Base-by-base conservation (phyloP, 2,113 vertebrate genomes). In the Actinemys pallida region DNA sequence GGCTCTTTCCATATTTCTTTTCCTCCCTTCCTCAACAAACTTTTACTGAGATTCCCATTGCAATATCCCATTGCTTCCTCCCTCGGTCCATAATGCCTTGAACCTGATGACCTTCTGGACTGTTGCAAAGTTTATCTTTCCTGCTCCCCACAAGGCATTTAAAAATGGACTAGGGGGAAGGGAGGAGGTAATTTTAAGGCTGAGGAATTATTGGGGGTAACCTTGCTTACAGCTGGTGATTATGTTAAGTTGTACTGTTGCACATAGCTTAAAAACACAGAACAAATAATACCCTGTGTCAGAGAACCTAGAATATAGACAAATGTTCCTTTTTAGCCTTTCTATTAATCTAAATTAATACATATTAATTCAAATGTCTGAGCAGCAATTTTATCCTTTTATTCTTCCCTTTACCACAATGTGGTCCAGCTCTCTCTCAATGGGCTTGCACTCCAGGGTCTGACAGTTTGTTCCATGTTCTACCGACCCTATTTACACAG, bases 221-320 rank as follows among this genome's bases (percentile, higher is more conserved):
- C 14, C 6, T 50, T 57, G 19, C 25, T 89, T 86, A 31, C 47
- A 80, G 79, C 1, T 2, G 31, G n/a, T 50, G 5, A 13, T 8
- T 83, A 8, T 47, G 19, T 8, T 29, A 45, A 85, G 56, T 39
- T 12, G 53, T 39, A 5, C 57, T 93, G 6, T 50, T 79, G 80
- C 8, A 65, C 57, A 52, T 11, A 13, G 8, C 16, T 9, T 82
- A 82, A 82, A 83, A 42, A 52, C 39, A 72, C n/a, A 72, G 65
- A 72, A 39, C 35, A 20, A 39, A 39, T 72, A 72, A 72, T 35
- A 72, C n/a, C n/a, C 17, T 86, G 52, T 90, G n/a, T 42, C 27
- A 39, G 3, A 0, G 0, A 87, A 35, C 5, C 6, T 76, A 8
- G 4, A 20, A 24, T 62, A 69, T 83, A 69, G 65, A 9, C 5